A percentile compares a stretch with the other conserved stretches of the same genome.
Conservation (phyloP, 2,888 invertebrate species). For the Boloria selene region DNA sequence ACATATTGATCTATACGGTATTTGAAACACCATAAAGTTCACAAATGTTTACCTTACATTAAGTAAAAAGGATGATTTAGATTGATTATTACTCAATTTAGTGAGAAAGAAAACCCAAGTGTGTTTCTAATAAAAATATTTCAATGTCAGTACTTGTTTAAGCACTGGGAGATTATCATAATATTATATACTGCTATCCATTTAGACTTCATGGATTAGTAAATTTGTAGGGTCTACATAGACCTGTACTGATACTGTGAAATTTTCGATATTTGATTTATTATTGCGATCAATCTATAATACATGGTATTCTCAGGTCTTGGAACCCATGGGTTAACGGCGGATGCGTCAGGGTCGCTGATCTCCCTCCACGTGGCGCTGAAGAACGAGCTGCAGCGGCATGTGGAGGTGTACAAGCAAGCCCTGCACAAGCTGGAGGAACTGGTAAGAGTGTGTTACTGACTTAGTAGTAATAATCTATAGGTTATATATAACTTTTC, state of each 20-base stretch:
- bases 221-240: background rate
- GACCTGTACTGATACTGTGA: background rate
- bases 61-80: too few relatives aligned
- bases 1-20: too few relatives aligned
- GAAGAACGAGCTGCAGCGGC: conserved; percentile 91
- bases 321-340: conserved; percentile 92
- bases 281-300: too few relatives aligned
- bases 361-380: conserved; percentile 92
- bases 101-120: too few relatives aligned
- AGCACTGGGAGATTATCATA: too few relatives aligned
- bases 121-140: too few relatives aligned
- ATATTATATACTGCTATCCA: too few relatives aligned
- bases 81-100: too few relatives aligned
- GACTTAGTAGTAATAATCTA: background rate
- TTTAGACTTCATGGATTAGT: too few relatives aligned
- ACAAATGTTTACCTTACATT: too few relatives aligned
- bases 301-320: conserved; percentile 74
- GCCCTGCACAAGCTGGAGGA: conserved; percentile 94
- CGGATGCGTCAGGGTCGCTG: conserved; percentile 84
- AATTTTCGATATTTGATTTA: background rate
- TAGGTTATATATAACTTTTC: background rate
- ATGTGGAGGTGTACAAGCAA: conserved; percentile 92
- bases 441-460: conserved; percentile 67
- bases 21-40: too few relatives aligned
- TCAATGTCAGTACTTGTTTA: too few relatives aligned